These are phyloP conservation scores for Chitala chitala DNA, from an alignment of 2,113 vertebrate species.

Conservation along the genomic window DNA sequence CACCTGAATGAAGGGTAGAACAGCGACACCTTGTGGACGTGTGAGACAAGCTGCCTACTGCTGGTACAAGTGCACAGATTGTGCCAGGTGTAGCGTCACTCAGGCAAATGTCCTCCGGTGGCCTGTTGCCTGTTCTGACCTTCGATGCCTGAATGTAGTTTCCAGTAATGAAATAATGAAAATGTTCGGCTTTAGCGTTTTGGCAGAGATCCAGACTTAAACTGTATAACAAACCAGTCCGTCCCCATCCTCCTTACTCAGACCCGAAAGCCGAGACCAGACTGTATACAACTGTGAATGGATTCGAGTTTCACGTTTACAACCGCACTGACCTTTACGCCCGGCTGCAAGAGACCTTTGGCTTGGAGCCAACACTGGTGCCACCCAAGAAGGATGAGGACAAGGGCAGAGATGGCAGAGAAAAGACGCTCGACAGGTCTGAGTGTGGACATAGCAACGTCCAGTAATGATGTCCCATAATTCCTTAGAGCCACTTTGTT, in stretches of 20 bases:
- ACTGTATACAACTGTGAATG: constrained; percentile 90
- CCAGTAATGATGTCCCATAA: no score
- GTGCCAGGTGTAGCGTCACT: neutral
- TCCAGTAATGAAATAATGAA: neutral
- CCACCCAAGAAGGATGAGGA: constrained; percentile 78
- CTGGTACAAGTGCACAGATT: no score
- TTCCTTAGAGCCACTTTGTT: no score
- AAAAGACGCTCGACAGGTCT: constrained; percentile 79
- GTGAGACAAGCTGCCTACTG: neutral
- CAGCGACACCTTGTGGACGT: neutral
- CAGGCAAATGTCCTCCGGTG: neutral
- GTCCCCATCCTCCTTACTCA: neutral
- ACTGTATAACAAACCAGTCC: neutral
- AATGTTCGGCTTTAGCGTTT: neutral
- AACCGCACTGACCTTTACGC: constrained; percentile 91
- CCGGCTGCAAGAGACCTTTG: constrained; percentile 87
- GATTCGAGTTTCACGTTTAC: constrained; percentile 97
- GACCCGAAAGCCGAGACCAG: constrained; percentile 97
- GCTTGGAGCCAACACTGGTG: constrained; percentile 86
- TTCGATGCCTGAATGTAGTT: neutral
- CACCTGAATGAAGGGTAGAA: neutral
- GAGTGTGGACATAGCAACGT: no score
- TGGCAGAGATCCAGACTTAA: neutral
- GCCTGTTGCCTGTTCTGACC: no score
- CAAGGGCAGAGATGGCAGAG: constrained; percentile 66